A percentile compares a stretch with the other conserved stretches of the same genome.
phyloP scores from a whole-genome alignment of 2,113 vertebrate species.

The Rynchops niger region DNA sequence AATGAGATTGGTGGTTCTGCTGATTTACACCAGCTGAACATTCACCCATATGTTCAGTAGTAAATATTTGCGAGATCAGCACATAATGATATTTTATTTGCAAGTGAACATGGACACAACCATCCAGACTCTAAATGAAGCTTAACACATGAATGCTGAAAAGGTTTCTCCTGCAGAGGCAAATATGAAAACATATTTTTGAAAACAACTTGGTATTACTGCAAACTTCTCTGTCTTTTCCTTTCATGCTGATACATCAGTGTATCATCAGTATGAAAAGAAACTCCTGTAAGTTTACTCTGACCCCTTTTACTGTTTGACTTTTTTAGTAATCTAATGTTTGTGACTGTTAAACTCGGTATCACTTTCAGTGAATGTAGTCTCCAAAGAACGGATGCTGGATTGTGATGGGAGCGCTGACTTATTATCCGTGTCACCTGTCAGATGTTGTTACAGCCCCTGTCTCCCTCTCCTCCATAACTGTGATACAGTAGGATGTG shows the following conservation, averaged over 20 bases:
- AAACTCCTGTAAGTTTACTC: background rate
- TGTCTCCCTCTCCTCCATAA: background rate
- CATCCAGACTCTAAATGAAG: constrained; percentile 47
- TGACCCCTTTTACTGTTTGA: background rate
- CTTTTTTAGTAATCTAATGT: background rate
- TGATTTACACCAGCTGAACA: constrained; percentile 60
- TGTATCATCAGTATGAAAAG: background rate
- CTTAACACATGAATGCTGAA: constrained; percentile 48
- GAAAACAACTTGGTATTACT: background rate
- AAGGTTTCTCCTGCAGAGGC: constrained; percentile 31
- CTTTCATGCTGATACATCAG: background rate
- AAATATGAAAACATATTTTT: background rate
- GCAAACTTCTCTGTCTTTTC: background rate
- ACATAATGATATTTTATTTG: constrained; percentile 65
- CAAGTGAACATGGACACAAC: constrained; percentile 26
- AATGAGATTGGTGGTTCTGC: constrained; percentile 52
- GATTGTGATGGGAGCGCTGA: background rate
- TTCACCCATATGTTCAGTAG: constrained; percentile 55
- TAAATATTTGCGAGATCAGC: constrained; percentile 54
- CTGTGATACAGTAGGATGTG: background rate
- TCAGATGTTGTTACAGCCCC: background rate
- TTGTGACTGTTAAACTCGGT: background rate
- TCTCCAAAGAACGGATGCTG: background rate
- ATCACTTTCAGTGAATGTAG: background rate
- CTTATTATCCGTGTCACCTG: background rate